Conservation (phyloP, 2,797 vertebrate genomes). For the Enteromius paludinosus region DNA sequence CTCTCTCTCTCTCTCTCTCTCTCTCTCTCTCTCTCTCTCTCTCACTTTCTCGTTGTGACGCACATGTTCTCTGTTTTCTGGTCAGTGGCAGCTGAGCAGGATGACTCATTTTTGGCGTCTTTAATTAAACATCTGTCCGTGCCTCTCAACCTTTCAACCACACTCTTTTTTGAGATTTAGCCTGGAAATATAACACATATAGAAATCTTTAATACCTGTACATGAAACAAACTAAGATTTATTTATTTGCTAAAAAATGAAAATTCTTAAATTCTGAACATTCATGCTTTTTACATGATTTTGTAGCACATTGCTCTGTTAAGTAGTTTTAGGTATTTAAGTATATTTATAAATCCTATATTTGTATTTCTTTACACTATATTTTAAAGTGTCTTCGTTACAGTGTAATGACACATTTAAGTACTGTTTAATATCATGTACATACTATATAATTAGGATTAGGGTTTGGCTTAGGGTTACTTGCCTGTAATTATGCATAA, state of each 20-base stretch:
- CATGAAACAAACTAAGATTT: background rate
- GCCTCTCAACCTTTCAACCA: background rate
- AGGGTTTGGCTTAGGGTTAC: background rate
- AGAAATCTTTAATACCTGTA: background rate
- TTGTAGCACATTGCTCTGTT: background rate
- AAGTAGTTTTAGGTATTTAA: background rate
- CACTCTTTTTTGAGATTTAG: background rate
- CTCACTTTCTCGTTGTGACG: background rate
- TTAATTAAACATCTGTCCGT: constrained; percentile 53
- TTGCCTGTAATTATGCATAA: background rate
- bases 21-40: constrained; percentile 28
- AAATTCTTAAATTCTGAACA: background rate
- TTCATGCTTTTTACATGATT: too few species aligned
- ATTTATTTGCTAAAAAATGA: background rate
- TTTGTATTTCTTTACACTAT: background rate
- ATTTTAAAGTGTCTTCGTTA: background rate
- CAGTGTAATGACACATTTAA: background rate
- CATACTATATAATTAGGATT: background rate
- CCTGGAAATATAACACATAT: background rate
- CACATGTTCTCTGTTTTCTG: constrained; percentile 43
- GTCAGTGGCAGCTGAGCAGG: constrained; percentile 37
- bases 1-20: background rate
- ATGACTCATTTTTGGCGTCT: constrained; percentile 45
- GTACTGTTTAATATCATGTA: background rate
- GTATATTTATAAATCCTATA: background rate